phyloP scores from a whole-genome alignment of 2,113 vertebrate species.

The Tychaedon coryphoeus region DNA sequence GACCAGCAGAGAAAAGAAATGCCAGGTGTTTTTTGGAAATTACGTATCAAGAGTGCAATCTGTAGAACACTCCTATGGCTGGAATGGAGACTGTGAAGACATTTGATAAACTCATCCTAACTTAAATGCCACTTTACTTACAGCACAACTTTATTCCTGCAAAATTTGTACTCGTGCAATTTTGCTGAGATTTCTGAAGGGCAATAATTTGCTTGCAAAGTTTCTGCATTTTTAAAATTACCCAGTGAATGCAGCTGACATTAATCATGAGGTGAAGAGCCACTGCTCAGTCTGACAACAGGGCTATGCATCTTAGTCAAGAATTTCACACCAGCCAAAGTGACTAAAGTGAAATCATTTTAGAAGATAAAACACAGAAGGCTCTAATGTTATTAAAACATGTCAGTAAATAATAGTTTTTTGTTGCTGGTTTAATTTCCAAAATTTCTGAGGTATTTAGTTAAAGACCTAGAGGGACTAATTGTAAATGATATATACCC shows the following conservation, averaged over 20 bases:
- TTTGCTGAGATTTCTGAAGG: not conserved
- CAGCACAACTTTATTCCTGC: not conserved
- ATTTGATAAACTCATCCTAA: not conserved
- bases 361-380: constrained; percentile 13
- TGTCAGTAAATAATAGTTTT: constrained; percentile 39
- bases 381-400: constrained; percentile 46
- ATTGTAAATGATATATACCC: not conserved
- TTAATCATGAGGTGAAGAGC: constrained; percentile 41
- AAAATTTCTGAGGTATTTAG: constrained; percentile 15
- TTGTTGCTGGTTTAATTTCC: constrained; percentile 14
- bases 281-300: not conserved
- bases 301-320: constrained; percentile 37
- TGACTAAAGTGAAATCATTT: not conserved
- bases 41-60: not conserved
- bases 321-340: not conserved
- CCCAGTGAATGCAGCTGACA: not conserved
- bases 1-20: not conserved
- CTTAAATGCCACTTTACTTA: not conserved
- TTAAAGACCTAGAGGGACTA: not conserved
- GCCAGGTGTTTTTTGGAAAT: not conserved
- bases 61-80: not conserved
- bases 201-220: not conserved
- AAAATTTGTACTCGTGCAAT: not conserved
- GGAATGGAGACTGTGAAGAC: not conserved
- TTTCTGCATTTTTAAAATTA: constrained; percentile 2